phyloP scores from a whole-genome alignment of 2,113 vertebrate genomes.

The Oncorhynchus keta region DNA sequence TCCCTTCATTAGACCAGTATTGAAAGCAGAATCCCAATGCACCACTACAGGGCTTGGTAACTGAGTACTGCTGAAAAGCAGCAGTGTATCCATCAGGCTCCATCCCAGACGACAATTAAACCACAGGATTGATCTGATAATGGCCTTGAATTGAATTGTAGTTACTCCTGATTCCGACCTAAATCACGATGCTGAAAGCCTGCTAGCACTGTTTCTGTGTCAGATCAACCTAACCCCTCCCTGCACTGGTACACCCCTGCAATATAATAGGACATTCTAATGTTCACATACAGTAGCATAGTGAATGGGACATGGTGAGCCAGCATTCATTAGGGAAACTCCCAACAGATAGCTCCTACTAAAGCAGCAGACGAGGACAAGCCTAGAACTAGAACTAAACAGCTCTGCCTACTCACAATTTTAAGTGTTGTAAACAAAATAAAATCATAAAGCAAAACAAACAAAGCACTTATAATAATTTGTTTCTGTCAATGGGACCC shows the following conservation, averaged over 20 bases:
- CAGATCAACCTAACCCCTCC: constrained; percentile 37
- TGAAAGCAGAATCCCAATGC: constrained; percentile 50
- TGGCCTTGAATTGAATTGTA: too few species aligned
- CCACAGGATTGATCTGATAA: background rate
- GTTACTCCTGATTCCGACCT: background rate
- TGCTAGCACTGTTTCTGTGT: constrained; percentile 65
- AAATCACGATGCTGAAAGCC: background rate
- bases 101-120: background rate
- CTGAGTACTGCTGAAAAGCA: background rate
- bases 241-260: background rate
- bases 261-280: constrained; percentile 57
- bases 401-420: constrained; percentile 61
- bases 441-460: constrained; percentile 48
- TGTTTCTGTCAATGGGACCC: constrained; percentile 55
- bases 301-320: constrained; percentile 25
- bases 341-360: background rate
- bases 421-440: constrained; percentile 69
- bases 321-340: constrained; percentile 29
- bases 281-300: constrained; percentile 60
- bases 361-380: constrained; percentile 8
- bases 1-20: constrained; percentile 87
- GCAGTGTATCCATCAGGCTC: background rate
- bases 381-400: constrained; percentile 58
- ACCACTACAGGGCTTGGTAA: constrained; percentile 35
- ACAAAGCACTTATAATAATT: constrained; percentile 63